These are phyloP conservation scores for Erythrocebus patas DNA, from an alignment of 2,113 vertebrate genomes.

Conservation along the genomic window DNA sequence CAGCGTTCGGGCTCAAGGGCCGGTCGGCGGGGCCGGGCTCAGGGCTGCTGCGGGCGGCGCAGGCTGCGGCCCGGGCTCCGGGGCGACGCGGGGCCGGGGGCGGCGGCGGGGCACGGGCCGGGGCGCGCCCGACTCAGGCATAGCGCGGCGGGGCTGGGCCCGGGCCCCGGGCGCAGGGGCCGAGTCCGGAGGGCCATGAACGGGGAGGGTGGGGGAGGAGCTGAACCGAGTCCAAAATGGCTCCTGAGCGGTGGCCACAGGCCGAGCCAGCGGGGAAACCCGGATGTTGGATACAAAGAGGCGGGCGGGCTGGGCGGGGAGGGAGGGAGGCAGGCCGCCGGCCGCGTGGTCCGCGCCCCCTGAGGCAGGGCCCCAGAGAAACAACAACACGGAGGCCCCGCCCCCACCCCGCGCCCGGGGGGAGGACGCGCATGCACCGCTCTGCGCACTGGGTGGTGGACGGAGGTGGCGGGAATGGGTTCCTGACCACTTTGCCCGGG, in stretches of 20 bases:
- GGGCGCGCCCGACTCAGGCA: slow-evolving; percentile 60
- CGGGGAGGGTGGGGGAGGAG: slow-evolving; percentile 70
- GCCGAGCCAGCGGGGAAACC: slow-evolving; percentile 88
- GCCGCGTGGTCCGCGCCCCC: slow-evolving; percentile 73
- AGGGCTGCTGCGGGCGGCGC: slow-evolving; percentile 57
- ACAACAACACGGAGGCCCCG: slow-evolving; percentile 70
- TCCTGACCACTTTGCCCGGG: rapidly evolving
- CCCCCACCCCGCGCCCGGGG: neutral
- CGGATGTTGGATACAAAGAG: slow-evolving; percentile 96
- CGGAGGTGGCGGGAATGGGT: rapidly evolving
- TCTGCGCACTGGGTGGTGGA: too few relatives aligned
- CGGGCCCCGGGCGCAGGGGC: slow-evolving; percentile 66
- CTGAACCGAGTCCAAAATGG: slow-evolving; percentile 81
- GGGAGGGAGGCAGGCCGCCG: slow-evolving; percentile 60
- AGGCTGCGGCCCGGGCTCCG: slow-evolving; percentile 61
- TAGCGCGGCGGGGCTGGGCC: slow-evolving; percentile 67
- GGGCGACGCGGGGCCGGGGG: slow-evolving; percentile 56
- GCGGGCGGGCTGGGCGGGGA: slow-evolving; percentile 65
- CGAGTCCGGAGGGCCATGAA: slow-evolving; percentile 72
- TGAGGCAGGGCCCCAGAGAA: slow-evolving; percentile 46
- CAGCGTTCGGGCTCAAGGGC: slow-evolving; percentile 5
- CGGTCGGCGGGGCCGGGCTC: slow-evolving; percentile 23
- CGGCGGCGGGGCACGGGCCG: slow-evolving; percentile 63
- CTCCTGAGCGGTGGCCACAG: slow-evolving; percentile 76
- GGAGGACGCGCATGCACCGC: rapidly evolving